phyloP scores from a whole-genome alignment of 2,113 vertebrate species.

The Maylandia zebra region DNA sequence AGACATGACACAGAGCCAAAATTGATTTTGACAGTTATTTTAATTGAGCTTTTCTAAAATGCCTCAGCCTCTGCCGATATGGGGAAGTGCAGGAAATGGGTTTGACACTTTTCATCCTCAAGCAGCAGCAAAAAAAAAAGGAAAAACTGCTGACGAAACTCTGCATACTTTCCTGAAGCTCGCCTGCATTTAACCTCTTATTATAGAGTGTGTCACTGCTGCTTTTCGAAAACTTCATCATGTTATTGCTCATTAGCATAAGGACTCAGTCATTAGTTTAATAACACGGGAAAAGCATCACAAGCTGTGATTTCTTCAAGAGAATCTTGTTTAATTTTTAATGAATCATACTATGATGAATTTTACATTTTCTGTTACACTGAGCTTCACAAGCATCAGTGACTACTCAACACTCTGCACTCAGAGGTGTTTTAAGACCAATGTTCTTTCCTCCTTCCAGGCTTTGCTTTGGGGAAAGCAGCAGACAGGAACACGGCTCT shows the following conservation, averaged over 20 bases:
- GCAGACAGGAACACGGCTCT: constrained; percentile 79
- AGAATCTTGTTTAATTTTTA: background rate
- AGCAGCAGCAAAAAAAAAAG: background rate
- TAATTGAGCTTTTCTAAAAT: background rate
- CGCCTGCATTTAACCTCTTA: background rate
- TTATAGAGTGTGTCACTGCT: background rate
- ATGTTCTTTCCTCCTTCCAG: constrained; percentile 46
- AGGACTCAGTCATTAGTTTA: background rate
- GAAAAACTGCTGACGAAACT: background rate
- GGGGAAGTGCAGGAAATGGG: background rate
- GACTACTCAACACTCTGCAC: background rate
- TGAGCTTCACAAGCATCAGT: background rate
- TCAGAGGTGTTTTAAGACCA: background rate
- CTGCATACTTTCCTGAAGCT: background rate
- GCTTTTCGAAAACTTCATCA: background rate
- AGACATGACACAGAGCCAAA: background rate
- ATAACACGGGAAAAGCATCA: background rate
- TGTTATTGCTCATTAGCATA: background rate
- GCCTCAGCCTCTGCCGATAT: background rate
- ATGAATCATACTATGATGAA: background rate
- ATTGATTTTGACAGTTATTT: background rate
- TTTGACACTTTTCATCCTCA: background rate
- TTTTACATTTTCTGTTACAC: background rate
- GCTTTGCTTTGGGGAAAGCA: constrained; percentile 91
- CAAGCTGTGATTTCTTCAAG: background rate